Conservation (phyloP, 1,140 invertebrate species). For the Aphelinus atriplicis region DNA sequence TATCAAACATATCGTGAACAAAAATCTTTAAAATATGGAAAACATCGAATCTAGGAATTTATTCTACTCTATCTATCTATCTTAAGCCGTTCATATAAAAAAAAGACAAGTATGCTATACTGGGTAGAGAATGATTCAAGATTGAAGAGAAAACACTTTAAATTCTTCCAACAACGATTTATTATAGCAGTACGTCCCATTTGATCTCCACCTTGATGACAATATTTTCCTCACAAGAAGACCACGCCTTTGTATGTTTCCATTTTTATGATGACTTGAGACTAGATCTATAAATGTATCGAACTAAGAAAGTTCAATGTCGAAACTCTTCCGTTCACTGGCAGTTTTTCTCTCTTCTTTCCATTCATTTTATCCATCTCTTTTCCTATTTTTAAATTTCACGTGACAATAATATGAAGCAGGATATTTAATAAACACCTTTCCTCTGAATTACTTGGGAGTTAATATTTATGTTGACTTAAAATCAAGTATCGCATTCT, state of each 20-base stretch:
- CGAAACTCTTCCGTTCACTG: conserved; percentile 21
- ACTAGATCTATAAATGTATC: conserved; percentile 38
- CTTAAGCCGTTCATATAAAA: too few relatives aligned
- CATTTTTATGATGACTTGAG: conserved; percentile 20
- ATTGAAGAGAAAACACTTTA: conserved; percentile 11
- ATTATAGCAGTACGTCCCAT: conserved; percentile 42
- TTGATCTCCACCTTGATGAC: conserved; percentile 35
- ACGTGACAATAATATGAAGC: conserved; percentile 25
- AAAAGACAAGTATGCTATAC: too few relatives aligned
- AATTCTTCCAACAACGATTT: conserved; percentile 46
- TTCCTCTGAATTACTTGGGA: conserved; percentile 21
- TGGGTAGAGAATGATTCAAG: too few relatives aligned
- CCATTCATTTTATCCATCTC: conserved; percentile 14
- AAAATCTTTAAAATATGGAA: too few relatives aligned
- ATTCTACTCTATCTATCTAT: too few relatives aligned
- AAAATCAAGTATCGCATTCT: conserved; percentile 31
- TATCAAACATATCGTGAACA: too few relatives aligned
- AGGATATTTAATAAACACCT: conserved; percentile 33
- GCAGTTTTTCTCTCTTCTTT: conserved; percentile 22
- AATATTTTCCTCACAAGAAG: conserved; percentile 32
- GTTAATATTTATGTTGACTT: conserved; percentile 22
- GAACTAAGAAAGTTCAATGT: conserved; percentile 31
- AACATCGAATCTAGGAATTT: too few relatives aligned
- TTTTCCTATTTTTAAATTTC: conserved; percentile 21
- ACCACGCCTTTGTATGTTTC: conserved; percentile 26